A percentile compares a stretch with the other conserved stretches of the same genome.
Evolutionary conservation across 2,888 invertebrate genomes (phyloP).

Genomic region (Ichneumoninae sp.): DNA sequence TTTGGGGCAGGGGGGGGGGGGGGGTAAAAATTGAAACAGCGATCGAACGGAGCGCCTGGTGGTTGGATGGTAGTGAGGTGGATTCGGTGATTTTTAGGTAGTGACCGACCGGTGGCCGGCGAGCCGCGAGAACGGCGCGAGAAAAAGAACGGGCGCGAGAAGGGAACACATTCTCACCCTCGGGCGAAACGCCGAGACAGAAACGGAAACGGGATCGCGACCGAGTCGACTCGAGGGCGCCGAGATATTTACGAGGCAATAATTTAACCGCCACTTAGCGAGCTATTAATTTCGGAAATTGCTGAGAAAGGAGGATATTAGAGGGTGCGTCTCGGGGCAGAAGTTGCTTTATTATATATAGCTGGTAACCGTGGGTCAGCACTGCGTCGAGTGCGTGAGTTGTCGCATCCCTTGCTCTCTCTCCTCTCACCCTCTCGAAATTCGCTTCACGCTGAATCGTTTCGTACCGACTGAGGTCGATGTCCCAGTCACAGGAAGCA

Average conservation of each 20-base stretch:
- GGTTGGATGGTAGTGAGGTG: not conserved
- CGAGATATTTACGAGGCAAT: conserved; percentile 84
- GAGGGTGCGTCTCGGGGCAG: conserved; percentile 68
- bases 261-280: conserved; percentile 84
- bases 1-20: no score
- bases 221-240: conserved; percentile 75
- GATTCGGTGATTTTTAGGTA: conserved; percentile 20
- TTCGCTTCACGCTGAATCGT: conserved; percentile 11
- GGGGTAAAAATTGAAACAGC: not conserved
- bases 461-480: not conserved
- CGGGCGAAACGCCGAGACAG: conserved; percentile 57
- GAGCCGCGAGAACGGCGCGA: conserved; percentile 42
- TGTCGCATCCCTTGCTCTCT: conserved; percentile 30
- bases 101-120: conserved; percentile 41
- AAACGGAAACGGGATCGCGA: conserved; percentile 67
- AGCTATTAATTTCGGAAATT: conserved; percentile 84
- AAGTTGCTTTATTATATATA: conserved; percentile 21
- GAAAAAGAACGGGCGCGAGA: conserved; percentile 53
- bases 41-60: not conserved
- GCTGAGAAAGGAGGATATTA: conserved; percentile 82
- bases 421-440: not conserved
- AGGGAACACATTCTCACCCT: conserved; percentile 57
- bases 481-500: conserved; percentile 8
- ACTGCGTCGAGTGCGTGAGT: conserved; percentile 14
- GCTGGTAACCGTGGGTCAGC: conserved; percentile 38